Base-by-base conservation (phyloP, 2,888 invertebrate species). In the Latrodectus elegans region DNA sequence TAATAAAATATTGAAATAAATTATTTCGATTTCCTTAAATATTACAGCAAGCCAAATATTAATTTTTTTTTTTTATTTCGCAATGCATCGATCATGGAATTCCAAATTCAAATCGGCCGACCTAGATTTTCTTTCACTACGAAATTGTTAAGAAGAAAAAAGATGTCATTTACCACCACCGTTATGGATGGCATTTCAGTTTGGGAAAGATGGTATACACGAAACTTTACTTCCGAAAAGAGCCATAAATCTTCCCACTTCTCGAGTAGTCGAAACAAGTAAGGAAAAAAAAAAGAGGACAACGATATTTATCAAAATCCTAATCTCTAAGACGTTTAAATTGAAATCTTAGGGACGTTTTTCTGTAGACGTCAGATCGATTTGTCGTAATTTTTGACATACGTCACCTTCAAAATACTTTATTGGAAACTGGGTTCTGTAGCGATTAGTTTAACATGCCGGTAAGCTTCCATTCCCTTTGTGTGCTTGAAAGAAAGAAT, bases 241-340 rank as follows among this genome's bases (percentile, higher is more conserved):
- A 51, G 60, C 73, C 74, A 81, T 81, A 81, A 81, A 81, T 81
- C 81, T 81, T 74, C 26, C 22, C 73, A 65, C 73, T 64, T 52
- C 4, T 65, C 49, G 67, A 60, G 67, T 26, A 67, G 22, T 22
- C 26, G 26, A 38, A 38, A 38, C 38, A 38, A 38, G 38, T 38
- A 38, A 65, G 26, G 60, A 67, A 81, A 64, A 38, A 38, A 38
- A 73, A 67, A 52, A 55, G 52, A 81, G 74, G 74, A 74, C 81
- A 74, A 53, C 67, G 74, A 65, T 81, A 81, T 81, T 81, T 81
- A 81, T 81, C 81, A 81, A 81, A 79, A 81, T 73, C 81, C 74
- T 81, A 81, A 81, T 81, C 81, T 74, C 60, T 74, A n/a, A 12
- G 73, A 81, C 74, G 74, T 67, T 81, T 65, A 81, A 74, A 81